Evolutionary conservation across 2,113 vertebrate species (phyloP).

Genomic region (Oxyura jamaicensis): DNA sequence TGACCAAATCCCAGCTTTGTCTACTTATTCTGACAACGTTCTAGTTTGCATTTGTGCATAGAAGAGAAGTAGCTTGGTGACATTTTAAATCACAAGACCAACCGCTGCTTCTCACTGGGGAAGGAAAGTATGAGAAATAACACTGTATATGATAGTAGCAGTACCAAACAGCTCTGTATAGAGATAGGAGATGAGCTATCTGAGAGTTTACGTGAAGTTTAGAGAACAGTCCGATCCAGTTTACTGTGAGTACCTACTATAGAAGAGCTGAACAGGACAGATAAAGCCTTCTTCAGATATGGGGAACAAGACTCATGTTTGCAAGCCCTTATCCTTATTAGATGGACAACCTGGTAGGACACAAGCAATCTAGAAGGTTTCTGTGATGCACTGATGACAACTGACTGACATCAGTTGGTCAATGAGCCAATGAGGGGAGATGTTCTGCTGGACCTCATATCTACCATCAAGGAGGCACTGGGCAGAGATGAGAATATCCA

Average conservation of each 20-base stretch:
- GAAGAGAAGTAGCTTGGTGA: neutral
- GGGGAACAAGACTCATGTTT: neutral
- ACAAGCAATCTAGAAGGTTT: neutral
- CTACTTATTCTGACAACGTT: neutral
- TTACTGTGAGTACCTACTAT: neutral
- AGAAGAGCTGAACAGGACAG: accelerated
- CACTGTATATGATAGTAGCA: neutral
- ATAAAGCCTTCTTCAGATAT: neutral
- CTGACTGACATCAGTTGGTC: neutral
- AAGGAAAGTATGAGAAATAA: neutral
- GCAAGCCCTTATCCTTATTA: neutral
- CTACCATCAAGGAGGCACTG: neutral
- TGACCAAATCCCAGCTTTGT: neutral
- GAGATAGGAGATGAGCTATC: neutral
- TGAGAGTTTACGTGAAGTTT: neutral
- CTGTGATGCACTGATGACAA: neutral
- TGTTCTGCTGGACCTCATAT: neutral
- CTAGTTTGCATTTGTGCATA: neutral
- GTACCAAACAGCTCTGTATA: neutral
- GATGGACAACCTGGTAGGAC: neutral
- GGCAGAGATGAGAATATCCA: neutral
- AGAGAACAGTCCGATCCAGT: neutral
- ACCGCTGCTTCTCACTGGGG: neutral
- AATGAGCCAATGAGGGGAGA: neutral
- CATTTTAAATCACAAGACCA: neutral